Percentiles rank a stretch among this genome's conserved stretches.
These are phyloP conservation scores for Pitta sordida DNA, from an alignment of 2,113 vertebrate species.

Conservation along the genomic window DNA sequence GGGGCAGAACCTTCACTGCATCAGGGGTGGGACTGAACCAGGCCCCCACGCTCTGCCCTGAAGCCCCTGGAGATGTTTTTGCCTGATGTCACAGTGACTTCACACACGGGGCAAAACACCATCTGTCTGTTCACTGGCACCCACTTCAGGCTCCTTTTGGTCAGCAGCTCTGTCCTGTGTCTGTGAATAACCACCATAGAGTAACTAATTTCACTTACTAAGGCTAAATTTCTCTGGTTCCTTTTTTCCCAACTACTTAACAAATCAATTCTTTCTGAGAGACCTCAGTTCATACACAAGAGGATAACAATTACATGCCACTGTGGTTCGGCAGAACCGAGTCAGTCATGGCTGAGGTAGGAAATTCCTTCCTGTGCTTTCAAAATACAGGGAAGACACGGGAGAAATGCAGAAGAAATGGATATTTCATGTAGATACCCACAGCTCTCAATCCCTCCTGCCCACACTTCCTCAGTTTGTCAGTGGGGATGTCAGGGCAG, in stretches of 20 bases:
- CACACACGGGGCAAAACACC: not conserved
- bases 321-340: not conserved
- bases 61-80: not conserved
- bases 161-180: not conserved
- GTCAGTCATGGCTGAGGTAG: slow-evolving; percentile 10
- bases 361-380: slow-evolving; percentile 32
- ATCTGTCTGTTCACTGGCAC: not conserved
- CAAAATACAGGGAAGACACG: not conserved
- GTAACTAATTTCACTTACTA: not conserved
- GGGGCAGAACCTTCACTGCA: not conserved
- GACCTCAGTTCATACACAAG: not conserved
- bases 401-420: slow-evolving; percentile 17
- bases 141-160: not conserved
- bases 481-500: not conserved
- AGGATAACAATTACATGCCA: not conserved
- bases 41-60: not conserved
- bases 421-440: not conserved
- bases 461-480: not conserved
- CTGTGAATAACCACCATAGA: not conserved
- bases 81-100: not conserved
- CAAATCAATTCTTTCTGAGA: not conserved
- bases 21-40: not conserved
- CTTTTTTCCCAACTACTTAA: not conserved
- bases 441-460: not conserved
- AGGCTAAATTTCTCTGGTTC: not conserved